phyloP scores from a whole-genome alignment of 2,113 vertebrate species.

The Dicrurus megarhynchus region DNA sequence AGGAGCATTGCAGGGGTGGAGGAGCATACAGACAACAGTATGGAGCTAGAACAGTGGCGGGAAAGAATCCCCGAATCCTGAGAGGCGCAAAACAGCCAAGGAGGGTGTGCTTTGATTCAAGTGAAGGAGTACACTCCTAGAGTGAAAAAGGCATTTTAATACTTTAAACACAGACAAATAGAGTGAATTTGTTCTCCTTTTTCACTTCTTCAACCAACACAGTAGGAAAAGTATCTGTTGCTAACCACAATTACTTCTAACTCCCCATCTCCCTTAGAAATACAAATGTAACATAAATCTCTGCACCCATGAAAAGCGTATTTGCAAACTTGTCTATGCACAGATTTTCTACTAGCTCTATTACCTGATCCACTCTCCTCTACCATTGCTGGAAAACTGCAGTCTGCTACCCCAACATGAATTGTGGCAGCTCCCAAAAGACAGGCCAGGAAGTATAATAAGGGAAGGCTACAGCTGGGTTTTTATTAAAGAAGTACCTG shows the following conservation, averaged over 20 bases:
- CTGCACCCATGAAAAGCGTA: neutral
- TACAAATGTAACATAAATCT: neutral
- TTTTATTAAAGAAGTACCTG: neutral
- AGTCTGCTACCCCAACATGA: neutral
- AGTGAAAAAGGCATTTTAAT: neutral
- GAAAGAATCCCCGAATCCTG: neutral
- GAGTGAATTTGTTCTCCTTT: neutral
- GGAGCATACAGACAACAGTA: neutral
- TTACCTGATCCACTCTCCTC: neutral
- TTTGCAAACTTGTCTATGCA: neutral
- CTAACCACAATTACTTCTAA: conserved; percentile 15
- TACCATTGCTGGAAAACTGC: neutral
- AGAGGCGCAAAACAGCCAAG: neutral
- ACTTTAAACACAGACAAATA: neutral
- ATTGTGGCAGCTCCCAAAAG: neutral
- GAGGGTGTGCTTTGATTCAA: neutral
- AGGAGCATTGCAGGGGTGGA: neutral
- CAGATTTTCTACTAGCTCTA: neutral
- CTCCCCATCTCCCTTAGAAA: neutral
- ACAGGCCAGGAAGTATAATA: neutral
- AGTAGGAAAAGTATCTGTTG: conserved; percentile 14
- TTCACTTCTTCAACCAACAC: neutral
- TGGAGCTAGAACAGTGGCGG: neutral
- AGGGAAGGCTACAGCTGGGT: neutral
- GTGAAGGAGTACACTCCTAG: neutral